Base-by-base conservation (phyloP, 2,888 invertebrate genomes). In the Aradus depressus region DNA sequence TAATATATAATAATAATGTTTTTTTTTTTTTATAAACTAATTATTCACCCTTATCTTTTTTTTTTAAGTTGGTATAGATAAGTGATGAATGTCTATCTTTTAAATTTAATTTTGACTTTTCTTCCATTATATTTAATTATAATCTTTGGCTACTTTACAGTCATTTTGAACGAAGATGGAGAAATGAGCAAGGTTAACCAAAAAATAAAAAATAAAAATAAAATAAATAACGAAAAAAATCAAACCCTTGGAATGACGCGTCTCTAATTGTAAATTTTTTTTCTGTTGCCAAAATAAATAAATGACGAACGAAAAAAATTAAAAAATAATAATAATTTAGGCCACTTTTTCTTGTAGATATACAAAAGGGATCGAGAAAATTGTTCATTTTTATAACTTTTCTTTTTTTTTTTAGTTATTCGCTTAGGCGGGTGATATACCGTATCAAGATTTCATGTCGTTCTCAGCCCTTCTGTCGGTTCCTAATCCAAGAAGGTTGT, bases 401-500 rank as follows among this genome's bases (percentile, higher is more conserved):
- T 12, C n/a, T n/a, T n/a, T n/a, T n/a, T n/a, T n/a, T n/a, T n/a
- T n/a, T n/a, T n/a, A n/a, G n/a, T n/a, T n/a, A n/a, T n/a, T n/a
- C n/a, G n/a, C n/a, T n/a, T n/a, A n/a, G n/a, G 47, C 47, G 41
- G 39, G 37, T 49, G 41, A 37, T 18, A 38, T 28, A 8, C 41
- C 44, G 44, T 67, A 72, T 73, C 72, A 73, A 64, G 72, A 73
- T 64, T 72, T 71, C 56, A 67, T 67, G 57, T 69, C 70, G 14
- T 66, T 59, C 52, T 72, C 73, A 37, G 75, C 73, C 60, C 84
- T 72, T 64, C 87, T 80, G 67, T 92, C 92, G 54, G 92, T 91
- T 64, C 86, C 89, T 58, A 77, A 73, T 62, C 82, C 79, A 60
- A 95, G 71, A 63, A 96, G 75, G 69, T 83, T 88, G 65, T 79